A percentile compares a stretch with the other conserved stretches of the same genome.
Conservation (phyloP, 2,113 vertebrate species). For the Sphaerodactylus townsendi region DNA sequence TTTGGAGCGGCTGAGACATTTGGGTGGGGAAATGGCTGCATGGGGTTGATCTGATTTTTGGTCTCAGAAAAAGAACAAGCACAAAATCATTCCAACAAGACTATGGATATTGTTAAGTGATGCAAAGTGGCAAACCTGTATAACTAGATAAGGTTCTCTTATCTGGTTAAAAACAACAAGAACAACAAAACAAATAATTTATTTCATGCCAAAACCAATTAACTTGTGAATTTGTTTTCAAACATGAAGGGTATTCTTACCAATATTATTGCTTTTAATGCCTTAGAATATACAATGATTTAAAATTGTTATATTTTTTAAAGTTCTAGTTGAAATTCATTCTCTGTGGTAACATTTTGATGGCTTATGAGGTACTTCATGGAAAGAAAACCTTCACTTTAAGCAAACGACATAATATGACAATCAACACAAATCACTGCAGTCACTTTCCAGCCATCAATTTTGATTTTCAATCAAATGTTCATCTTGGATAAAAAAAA, state of each 20-base stretch:
- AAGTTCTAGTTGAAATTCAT: constrained; percentile 24
- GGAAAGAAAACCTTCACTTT: constrained; percentile 23
- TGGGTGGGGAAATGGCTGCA: rapidly evolving
- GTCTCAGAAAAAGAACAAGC: neutral
- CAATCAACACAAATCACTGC: constrained; percentile 47
- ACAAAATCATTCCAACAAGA: constrained; percentile 13
- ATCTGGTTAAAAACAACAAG: constrained; percentile 27
- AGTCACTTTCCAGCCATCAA: constrained; percentile 57
- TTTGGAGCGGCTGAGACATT: neutral
- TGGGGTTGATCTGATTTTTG: neutral
- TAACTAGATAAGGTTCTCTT: constrained; percentile 1
- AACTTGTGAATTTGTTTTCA: neutral
- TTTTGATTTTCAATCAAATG: constrained; percentile 60
- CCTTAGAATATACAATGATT: constrained; percentile 15
- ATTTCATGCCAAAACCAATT: constrained; percentile 30
- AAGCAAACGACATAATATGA: neutral
- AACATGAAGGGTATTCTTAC: constrained; percentile 15
- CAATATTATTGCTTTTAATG: constrained; percentile 2
- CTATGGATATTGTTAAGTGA: neutral
- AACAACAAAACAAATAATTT: neutral
- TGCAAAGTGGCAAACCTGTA: neutral
- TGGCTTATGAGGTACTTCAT: constrained; percentile 41
- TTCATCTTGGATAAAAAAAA: constrained; percentile 43
- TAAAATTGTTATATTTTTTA: constrained; percentile 33
- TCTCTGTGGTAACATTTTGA: constrained; percentile 40